Evolutionary conservation across 2,888 invertebrate genomes (phyloP), one percentile per base, ranked within the genome.

Genomic region (Volucella inanis): DNA sequence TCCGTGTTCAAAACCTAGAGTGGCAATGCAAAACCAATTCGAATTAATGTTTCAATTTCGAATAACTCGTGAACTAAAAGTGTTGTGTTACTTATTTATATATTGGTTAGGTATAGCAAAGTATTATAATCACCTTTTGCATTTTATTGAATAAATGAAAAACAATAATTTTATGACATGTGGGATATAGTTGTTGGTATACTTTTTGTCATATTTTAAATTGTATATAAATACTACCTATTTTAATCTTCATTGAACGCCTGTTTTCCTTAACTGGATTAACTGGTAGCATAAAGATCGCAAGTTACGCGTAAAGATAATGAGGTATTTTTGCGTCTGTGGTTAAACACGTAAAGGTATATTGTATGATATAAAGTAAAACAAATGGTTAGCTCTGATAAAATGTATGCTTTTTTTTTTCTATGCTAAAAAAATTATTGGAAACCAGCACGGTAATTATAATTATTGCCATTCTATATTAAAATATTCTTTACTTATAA

Each of bases 361-460:
- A 3, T 12, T 41, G 8, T 15, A 52, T 57, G 18, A 22, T 55
- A 59, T 8, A 61, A 8, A 14, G 15, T 8, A 41, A 18, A 8
- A 11, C 8, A 31, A 52, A 39, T 31, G 12, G 0, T 9, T 49
- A n/a, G 10, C 8, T 54, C 41, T 39, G 3, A 8, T 31, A 8
- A 45, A 10, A 4, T 4, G 72, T 12, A 41, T 49, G 89, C 87
- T 88, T 88, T n/a, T n/a, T n/a, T n/a, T n/a, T n/a, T n/a, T n/a
- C n/a, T n/a, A n/a, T n/a, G n/a, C n/a, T n/a, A n/a, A n/a, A n/a
- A n/a, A n/a, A 49, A 94, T 94, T 41, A 94, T 92, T 3, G 94
- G 94, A 71, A 94, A 92, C 94, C 94, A 94, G 89, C 94, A 94
- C 50, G 0, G 94, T 94, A 55, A 93, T 91, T 31, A 94, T 93